Evolutionary conservation across 2,797 vertebrate genomes (phyloP), one percentile per base, ranked within the genome.

Genomic region (Trichosurus vulpecula): DNA sequence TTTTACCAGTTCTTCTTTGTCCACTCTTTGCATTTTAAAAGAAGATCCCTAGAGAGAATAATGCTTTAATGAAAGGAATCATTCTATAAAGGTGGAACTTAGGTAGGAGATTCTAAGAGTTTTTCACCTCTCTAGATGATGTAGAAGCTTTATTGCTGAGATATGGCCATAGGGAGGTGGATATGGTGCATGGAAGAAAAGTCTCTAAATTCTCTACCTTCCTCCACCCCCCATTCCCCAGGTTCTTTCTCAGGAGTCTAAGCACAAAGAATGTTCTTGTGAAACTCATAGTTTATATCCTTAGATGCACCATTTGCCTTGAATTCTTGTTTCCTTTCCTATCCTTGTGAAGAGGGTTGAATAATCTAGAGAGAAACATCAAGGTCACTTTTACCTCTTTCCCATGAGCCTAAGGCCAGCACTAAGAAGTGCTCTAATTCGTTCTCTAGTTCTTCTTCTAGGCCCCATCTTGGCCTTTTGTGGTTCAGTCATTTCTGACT

Each of bases 11-110:
- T 66, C 31, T 93, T 4, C 35, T 95, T 14, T 90, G 6, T 12
- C 81, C 35, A 66, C 10, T 81, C 89, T 94, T 95, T 92, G 56
- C 47, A 30, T 61, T 96, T 93, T 91, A 90, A 94, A 93, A 96
- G 87, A 94, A 51, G 94, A 93, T 8, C 74, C 16, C n/a, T 55
- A 90, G 58, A 2, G 57, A 92, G 54, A 91, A 51, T 9, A 66
- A 13, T 58, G 66, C 92, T 81, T 55, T 16, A 81, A 92, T 31
- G 35, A 56, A 92, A 92, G 53, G 81, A 53, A 25, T 1, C 53
- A 55, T 27, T 90, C 53, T 29, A 29, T 93, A 52, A 93, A 52
- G 25, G 41, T 54, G 54, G 52, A 93, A 90, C 5, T 51, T 35
- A 41, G 47, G 11, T 90, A 6, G 91, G 94, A 55, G 54, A 58